Percentiles rank a stretch among this genome's conserved stretches.
These are phyloP conservation scores for Cecropterus lyciades DNA, from an alignment of 1,140 invertebrate species.

Conservation along the genomic window DNA sequence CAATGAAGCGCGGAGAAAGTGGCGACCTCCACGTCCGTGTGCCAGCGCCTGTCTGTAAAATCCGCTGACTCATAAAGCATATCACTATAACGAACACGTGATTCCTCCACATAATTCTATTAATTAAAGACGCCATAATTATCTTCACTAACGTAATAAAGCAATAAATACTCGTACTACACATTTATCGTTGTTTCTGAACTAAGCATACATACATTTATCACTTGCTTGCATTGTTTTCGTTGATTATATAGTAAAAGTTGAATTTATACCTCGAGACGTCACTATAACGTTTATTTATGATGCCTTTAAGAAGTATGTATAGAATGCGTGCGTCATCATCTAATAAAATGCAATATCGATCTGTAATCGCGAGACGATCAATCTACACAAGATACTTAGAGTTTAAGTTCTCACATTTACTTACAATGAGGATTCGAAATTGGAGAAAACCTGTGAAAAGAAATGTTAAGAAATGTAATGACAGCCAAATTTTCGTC, in stretches of 20 bases:
- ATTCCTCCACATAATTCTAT: conserved; percentile 2
- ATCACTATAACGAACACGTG: conserved; percentile 21
- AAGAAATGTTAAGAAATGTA: conserved; percentile 21
- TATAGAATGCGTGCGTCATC: no score
- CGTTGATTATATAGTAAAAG: no score
- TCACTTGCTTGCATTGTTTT: no score
- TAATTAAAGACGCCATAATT: background rate
- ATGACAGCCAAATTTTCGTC: conserved; percentile 28
- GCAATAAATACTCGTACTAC: background rate
- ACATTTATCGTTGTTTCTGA: background rate
- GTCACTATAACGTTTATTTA: no score
- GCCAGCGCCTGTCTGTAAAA: conserved; percentile 58
- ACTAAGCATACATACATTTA: no score
- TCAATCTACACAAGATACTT: no score
- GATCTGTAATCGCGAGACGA: no score
- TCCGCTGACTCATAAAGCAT: conserved; percentile 71
- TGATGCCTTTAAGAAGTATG: no score
- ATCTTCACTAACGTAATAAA: background rate
- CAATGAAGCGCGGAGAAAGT: conserved; percentile 81
- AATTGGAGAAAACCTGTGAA: conserved; percentile 8
- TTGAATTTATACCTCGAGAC: no score
- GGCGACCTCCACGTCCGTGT: conserved; percentile 74
- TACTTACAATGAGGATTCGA: background rate
- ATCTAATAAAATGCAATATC: no score
- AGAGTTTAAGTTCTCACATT: no score